phyloP scores from a whole-genome alignment of 1,140 invertebrate genomes.

The Littorina saxatilis region DNA sequence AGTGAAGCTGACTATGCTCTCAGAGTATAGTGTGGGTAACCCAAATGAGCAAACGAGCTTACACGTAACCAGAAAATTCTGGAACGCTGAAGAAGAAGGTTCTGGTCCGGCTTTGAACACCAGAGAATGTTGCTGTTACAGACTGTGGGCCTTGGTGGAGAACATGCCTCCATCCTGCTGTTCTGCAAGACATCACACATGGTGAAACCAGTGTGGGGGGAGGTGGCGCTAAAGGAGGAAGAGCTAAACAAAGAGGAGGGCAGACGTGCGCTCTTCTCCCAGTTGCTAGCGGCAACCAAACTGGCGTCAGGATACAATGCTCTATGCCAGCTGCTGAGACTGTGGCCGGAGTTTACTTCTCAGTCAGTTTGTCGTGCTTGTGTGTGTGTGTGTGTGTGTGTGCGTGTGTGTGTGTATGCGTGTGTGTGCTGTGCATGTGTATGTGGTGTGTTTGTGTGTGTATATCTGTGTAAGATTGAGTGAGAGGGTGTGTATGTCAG shows the following conservation, averaged over 20 bases:
- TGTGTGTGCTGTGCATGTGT: too few relatives aligned
- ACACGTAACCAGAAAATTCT: too few relatives aligned
- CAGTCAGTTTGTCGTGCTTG: constrained; percentile 14
- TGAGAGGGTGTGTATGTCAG: not conserved
- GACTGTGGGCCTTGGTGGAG: constrained; percentile 24
- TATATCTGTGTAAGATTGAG: too few relatives aligned
- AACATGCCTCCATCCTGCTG: constrained; percentile 19
- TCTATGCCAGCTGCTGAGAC: constrained; percentile 56
- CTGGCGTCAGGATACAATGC: constrained; percentile 44
- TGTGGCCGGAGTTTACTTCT: constrained; percentile 54
- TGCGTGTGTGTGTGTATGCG: not conserved
- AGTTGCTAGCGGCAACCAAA: constrained; percentile 45
- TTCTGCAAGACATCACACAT: constrained; percentile 13
- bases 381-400: not conserved
- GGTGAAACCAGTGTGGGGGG: constrained; percentile 22
- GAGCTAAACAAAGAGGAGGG: constrained; percentile 49
- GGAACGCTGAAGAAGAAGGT: too few relatives aligned
- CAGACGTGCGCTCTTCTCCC: constrained; percentile 46
- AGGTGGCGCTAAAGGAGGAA: constrained; percentile 45
- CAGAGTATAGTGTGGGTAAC: too few relatives aligned
- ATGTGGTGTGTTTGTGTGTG: too few relatives aligned
- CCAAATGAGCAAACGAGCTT: too few relatives aligned
- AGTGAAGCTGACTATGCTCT: too few relatives aligned
- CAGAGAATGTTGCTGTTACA: too few relatives aligned
- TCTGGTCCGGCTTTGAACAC: too few relatives aligned